Conservation (phyloP, 2,888 invertebrate species). For the Holacanthella duospinosa region DNA sequence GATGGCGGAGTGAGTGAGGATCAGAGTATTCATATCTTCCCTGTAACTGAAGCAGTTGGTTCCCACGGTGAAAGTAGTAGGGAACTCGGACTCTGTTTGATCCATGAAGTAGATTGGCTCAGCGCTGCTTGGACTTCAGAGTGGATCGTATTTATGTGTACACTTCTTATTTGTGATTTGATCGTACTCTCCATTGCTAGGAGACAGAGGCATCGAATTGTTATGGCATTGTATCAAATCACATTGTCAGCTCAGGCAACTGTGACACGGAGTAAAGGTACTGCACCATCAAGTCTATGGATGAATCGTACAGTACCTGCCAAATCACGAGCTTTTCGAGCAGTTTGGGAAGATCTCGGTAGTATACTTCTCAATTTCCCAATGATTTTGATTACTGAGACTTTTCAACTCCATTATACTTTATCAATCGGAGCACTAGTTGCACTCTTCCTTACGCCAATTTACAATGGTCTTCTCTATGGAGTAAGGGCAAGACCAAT, state of each 20-base stretch:
- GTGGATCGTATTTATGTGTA: conserved; percentile 38
- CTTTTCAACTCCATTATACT: conserved; percentile 24
- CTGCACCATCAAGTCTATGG: conserved; percentile 33
- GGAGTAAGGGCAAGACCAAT: conserved; percentile 36
- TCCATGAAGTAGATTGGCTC: conserved; percentile 31
- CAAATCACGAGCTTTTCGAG: conserved; percentile 34
- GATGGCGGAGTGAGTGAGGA: too few species aligned
- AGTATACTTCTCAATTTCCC: conserved; percentile 33
- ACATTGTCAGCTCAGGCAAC: conserved; percentile 67
- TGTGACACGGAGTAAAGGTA: conserved; percentile 38
- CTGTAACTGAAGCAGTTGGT: not conserved
- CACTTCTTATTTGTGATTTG: conserved; percentile 36
- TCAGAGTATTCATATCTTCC: not conserved
- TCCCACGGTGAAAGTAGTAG: conserved; percentile 21
- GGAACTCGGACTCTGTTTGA: conserved; percentile 30
- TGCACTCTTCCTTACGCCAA: conserved; percentile 32
- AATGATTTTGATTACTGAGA: conserved; percentile 24
- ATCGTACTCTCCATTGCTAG: conserved; percentile 47
- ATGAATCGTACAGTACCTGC: conserved; percentile 34
- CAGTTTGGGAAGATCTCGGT: conserved; percentile 34
- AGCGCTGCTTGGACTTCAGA: conserved; percentile 33
- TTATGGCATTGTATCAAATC: conserved; percentile 73
- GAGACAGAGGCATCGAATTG: conserved; percentile 71
- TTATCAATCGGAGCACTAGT: conserved; percentile 27
- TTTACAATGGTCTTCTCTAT: conserved; percentile 33